Conservation (phyloP, 2,113 vertebrate species). For the Noturus placidus region DNA sequence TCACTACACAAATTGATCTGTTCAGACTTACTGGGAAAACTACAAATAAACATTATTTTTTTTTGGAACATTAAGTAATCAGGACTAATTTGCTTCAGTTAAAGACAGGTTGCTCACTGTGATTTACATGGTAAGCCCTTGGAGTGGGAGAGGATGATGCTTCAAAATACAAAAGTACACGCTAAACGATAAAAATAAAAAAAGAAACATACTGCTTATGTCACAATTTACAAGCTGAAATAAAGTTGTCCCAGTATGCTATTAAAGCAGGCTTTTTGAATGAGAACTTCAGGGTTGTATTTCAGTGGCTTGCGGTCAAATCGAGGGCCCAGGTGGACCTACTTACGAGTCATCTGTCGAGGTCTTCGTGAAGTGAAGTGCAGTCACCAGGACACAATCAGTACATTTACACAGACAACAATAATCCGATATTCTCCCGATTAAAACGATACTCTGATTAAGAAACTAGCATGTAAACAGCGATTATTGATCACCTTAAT, state of each 20-base stretch:
- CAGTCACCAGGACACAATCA: conserved; percentile 59
- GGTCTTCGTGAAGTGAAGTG: conserved; percentile 67
- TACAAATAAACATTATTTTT: conserved; percentile 66
- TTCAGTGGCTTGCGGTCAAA: conserved; percentile 67
- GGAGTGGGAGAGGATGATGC: conserved; percentile 48
- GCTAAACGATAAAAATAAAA: neutral
- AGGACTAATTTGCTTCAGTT: conserved; percentile 65
- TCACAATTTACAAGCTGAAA: conserved; percentile 74
- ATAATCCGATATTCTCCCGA: too few relatives aligned
- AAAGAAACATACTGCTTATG: conserved; percentile 25
- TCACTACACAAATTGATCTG: conserved; percentile 66
- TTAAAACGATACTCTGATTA: too few relatives aligned
- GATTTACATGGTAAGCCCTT: conserved; percentile 53
- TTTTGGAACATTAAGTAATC: conserved; percentile 70
- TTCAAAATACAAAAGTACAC: neutral
- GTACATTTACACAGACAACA: too few relatives aligned
- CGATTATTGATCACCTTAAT: too few relatives aligned
- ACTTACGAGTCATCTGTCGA: conserved; percentile 61
- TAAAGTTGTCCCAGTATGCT: conserved; percentile 71
- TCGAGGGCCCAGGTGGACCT: conserved; percentile 64
- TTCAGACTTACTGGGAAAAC: conserved; percentile 64
- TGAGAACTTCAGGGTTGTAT: conserved; percentile 63
- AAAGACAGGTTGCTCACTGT: conserved; percentile 43
- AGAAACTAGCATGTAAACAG: too few relatives aligned
- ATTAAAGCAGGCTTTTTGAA: conserved; percentile 68